Evolutionary conservation across 2,888 invertebrate species (phyloP).

Genomic region (Hirtodrosophila histrioides): DNA sequence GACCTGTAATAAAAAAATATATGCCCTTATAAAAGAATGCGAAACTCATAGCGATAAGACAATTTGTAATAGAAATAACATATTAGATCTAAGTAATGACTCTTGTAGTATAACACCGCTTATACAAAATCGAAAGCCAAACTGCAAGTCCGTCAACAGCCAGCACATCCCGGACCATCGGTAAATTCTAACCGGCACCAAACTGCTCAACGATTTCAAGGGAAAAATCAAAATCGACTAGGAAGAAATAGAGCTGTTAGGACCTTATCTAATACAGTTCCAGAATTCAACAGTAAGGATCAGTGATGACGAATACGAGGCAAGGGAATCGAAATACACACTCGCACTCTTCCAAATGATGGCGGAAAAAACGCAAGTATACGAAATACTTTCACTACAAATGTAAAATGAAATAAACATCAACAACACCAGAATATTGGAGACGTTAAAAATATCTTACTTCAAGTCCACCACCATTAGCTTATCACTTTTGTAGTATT

Average conservation of each 20-base stretch:
- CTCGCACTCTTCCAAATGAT: too few relatives aligned
- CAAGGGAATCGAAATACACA: too few relatives aligned
- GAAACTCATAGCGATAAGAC: constrained; percentile 8
- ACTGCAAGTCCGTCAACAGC: neutral
- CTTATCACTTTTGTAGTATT: too few relatives aligned
- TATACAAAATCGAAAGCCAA: neutral
- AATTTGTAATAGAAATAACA: constrained; percentile 6
- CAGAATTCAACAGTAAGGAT: too few relatives aligned
- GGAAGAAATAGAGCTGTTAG: neutral
- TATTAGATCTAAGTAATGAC: neutral
- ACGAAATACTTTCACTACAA: too few relatives aligned
- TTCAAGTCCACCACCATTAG: too few relatives aligned
- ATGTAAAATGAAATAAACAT: too few relatives aligned
- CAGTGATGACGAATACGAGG: too few relatives aligned
- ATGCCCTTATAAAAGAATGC: neutral
- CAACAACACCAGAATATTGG: too few relatives aligned
- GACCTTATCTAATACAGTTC: neutral
- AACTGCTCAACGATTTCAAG: neutral
- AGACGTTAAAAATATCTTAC: too few relatives aligned
- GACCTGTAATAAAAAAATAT: neutral
- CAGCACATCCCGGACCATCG: neutral
- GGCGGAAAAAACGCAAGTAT: too few relatives aligned
- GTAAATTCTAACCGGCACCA: neutral
- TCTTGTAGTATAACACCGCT: neutral
- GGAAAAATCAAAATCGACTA: neutral